These are phyloP conservation scores for Tenebrosternarchus preto DNA, from an alignment of 2,113 vertebrate species.

Conservation along the genomic window DNA sequence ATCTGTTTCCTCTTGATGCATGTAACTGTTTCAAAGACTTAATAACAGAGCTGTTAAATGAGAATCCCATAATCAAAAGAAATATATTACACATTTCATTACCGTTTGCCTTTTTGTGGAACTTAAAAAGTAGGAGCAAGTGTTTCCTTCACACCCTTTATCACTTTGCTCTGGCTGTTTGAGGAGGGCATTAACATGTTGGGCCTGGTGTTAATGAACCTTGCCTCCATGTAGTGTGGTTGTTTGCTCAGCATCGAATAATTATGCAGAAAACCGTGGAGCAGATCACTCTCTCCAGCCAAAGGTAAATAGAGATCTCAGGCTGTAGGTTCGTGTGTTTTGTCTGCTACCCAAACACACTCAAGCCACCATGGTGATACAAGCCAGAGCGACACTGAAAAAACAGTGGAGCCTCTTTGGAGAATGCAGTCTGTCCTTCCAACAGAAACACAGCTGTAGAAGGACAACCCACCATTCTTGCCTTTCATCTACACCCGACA, in stretches of 20 bases:
- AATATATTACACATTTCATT: background rate
- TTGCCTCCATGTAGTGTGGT: constrained; percentile 59
- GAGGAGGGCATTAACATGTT: constrained; percentile 17
- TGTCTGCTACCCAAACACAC: constrained; percentile 63
- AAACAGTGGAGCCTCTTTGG: no score
- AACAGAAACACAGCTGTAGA: background rate
- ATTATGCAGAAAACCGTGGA: constrained; percentile 67
- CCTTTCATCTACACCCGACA: background rate
- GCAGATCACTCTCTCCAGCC: constrained; percentile 58
- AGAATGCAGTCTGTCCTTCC: no score
- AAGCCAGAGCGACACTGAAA: constrained; percentile 27
- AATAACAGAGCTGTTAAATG: background rate
- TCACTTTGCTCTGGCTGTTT: constrained; percentile 5
- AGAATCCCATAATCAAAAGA: background rate
- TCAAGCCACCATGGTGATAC: constrained; percentile 53
- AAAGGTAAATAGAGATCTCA: constrained; percentile 67
- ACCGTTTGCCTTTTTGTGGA: background rate
- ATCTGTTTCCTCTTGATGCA: background rate
- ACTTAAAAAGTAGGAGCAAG: background rate
- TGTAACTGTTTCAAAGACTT: background rate
- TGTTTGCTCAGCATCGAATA: constrained; percentile 75
- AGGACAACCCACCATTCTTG: background rate
- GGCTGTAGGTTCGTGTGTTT: constrained; percentile 47
- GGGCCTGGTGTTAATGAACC: constrained; percentile 49
- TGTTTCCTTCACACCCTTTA: background rate